These are phyloP conservation scores for Molossus alvarezi DNA, from an alignment of 2,797 vertebrate species.

Conservation along the genomic window DNA sequence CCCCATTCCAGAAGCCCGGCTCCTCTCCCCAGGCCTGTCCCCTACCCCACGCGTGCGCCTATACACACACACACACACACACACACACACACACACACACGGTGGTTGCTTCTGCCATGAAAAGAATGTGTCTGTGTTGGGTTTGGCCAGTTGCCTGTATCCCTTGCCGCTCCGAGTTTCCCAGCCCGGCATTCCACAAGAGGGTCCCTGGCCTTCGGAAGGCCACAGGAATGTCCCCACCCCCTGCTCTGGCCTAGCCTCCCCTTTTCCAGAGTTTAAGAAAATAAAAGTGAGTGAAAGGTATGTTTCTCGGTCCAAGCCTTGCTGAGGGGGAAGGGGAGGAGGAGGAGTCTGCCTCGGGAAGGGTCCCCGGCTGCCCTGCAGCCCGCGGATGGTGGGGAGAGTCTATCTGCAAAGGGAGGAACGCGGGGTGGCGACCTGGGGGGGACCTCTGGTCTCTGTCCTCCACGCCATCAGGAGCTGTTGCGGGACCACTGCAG, in stretches of 20 bases:
- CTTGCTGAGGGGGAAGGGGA: slow-evolving; percentile 84
- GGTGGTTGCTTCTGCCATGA: slow-evolving; percentile 75
- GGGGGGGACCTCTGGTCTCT: background rate
- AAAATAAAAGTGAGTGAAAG: slow-evolving; percentile 90
- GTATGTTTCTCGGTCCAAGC: slow-evolving; percentile 86
- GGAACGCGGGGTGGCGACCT: background rate
- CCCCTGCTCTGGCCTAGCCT: slow-evolving; percentile 83
- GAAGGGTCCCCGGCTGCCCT: slow-evolving; percentile 33
- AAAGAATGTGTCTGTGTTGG: slow-evolving; percentile 90
- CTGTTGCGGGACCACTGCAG: background rate
- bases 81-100: background rate
- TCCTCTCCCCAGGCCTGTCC: background rate
- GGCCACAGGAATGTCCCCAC: slow-evolving; percentile 91
- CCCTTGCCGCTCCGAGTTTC: slow-evolving; percentile 87
- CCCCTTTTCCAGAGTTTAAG: slow-evolving; percentile 86
- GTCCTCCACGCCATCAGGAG: background rate
- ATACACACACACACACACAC: background rate
- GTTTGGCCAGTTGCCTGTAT: slow-evolving; percentile 90
- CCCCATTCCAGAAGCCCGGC: background rate
- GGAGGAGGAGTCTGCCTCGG: slow-evolving; percentile 73
- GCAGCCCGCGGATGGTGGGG: slow-evolving; percentile 55
- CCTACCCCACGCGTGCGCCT: background rate
- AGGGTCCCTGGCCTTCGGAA: slow-evolving; percentile 90
- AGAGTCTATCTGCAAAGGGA: background rate
- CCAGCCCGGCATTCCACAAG: slow-evolving; percentile 88